Percentiles rank a stretch among this genome's conserved stretches.
Evolutionary conservation across 2,113 vertebrate genomes (phyloP).

Genomic region (Rousettus leschenaultii): DNA sequence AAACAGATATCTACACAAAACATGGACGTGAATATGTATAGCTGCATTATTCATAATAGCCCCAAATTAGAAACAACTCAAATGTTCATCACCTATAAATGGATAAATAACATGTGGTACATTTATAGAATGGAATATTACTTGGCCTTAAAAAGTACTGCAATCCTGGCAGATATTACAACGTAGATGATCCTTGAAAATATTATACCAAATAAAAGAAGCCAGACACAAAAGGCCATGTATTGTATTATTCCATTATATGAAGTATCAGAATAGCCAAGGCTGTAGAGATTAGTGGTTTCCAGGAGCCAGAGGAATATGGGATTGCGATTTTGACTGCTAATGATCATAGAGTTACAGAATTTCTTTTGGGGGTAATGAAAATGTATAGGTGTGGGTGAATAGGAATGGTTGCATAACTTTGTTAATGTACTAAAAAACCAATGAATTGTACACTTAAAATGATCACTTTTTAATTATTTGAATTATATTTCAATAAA

Average conservation of each 20-base stretch:
- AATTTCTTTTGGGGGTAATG: not conserved
- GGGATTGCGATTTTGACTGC: not conserved
- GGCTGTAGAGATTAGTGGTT: not conserved
- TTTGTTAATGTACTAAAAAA: not conserved
- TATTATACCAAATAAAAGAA: not conserved
- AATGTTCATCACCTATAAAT: not conserved
- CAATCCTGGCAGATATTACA: not conserved
- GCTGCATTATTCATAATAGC: not conserved
- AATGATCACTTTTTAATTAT: not conserved
- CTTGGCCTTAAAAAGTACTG: not conserved
- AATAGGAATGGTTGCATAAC: not conserved
- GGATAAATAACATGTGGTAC: not conserved
- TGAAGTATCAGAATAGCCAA: not conserved
- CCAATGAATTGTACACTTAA: not conserved
- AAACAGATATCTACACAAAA: not conserved
- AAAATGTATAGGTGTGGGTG: not conserved
- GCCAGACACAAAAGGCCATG: fast-evolving
- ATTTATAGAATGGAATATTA: not conserved
- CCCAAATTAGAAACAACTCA: too few species aligned
- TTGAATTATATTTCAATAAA: not conserved
- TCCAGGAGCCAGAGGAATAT: not conserved
- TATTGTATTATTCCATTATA: not conserved
- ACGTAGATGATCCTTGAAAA: not conserved
- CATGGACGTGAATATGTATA: not conserved
- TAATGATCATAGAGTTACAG: too few species aligned